Evolutionary conservation across 2,797 vertebrate species (phyloP).

Genomic region (Malurus splendens): DNA sequence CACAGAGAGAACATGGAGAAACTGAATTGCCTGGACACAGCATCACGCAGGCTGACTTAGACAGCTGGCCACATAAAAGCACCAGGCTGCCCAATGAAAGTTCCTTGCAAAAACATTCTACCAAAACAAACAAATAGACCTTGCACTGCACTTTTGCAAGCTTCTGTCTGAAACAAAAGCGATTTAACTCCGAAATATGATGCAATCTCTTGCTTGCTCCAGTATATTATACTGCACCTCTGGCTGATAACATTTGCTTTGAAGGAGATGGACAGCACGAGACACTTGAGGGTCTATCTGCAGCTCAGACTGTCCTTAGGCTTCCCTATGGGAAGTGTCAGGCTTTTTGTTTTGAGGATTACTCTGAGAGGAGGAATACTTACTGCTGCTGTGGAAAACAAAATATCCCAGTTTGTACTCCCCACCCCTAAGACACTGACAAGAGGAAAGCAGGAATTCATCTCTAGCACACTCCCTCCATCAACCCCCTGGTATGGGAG

Average conservation of each 20-base stretch:
- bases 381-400: neutral
- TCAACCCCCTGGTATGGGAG: neutral
- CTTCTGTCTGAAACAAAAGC: neutral
- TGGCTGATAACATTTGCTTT: neutral
- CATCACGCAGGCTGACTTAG: neutral
- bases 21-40: neutral
- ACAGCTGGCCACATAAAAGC: neutral
- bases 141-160: neutral
- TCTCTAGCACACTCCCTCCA: neutral
- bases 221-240: neutral
- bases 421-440: neutral
- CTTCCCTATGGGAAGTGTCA: neutral
- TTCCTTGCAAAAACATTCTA: neutral
- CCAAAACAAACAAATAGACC: neutral
- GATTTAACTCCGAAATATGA: neutral
- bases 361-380: neutral
- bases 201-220: neutral
- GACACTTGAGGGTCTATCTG: neutral
- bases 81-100: neutral
- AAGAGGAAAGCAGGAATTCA: neutral
- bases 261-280: fast-evolving
- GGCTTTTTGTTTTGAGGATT: neutral
- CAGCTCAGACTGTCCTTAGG: neutral
- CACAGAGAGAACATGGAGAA: neutral
- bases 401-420: neutral